Evolutionary conservation across 2,888 invertebrate species (phyloP).

Genomic region (Tipula unca): DNA sequence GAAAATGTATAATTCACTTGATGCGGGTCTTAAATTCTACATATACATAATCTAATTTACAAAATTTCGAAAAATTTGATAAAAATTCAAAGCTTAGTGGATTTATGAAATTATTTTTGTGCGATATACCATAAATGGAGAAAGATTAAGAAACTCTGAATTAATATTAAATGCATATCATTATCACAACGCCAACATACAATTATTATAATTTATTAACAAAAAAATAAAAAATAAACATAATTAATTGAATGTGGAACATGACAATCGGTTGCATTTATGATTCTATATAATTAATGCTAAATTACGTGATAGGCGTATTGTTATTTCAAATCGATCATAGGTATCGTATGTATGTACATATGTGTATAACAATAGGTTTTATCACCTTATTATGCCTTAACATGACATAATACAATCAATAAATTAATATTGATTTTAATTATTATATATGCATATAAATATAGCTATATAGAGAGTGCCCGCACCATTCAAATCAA

Average conservation of each 20-base stretch:
- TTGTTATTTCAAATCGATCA: not conserved
- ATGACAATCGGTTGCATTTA: not conserved
- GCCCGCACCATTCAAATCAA: not conserved
- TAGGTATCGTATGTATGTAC: no score
- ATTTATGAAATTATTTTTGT: no score
- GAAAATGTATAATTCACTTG: no score
- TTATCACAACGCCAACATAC: not conserved
- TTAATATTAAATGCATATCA: not conserved
- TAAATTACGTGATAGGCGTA: not conserved
- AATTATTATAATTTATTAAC: no score
- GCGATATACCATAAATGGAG: no score
- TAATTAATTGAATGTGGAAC: not conserved
- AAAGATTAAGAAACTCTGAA: no score
- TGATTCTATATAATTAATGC: not conserved
- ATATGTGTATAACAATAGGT: not conserved
- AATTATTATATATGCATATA: not conserved
- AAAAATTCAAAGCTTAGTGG: no score
- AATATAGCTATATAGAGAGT: not conserved
- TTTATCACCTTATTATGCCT: not conserved
- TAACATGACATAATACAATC: not conserved
- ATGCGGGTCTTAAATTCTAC: no score
- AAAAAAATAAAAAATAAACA: not conserved
- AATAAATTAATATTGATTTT: not conserved
- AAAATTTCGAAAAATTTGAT: no score
- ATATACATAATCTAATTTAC: no score